phyloP scores from a whole-genome alignment of 92 coral and sea anemone genomes.

The Porites cylindrica region DNA sequence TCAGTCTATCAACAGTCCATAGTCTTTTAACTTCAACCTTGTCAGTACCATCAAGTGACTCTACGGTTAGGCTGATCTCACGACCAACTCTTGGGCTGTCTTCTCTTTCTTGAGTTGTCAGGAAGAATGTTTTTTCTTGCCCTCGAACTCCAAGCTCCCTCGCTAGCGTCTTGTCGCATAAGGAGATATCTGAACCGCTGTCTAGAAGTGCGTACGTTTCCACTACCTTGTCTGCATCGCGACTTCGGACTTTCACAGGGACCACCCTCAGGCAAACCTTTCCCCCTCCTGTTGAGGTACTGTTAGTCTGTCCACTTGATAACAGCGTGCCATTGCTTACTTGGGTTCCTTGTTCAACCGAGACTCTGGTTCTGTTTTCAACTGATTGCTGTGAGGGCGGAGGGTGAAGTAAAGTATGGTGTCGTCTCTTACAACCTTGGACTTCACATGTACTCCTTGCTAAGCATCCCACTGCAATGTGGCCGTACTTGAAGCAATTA shows the following conservation, averaged over 20 bases:
- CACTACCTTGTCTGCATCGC: background rate
- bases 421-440: conserved; percentile 13
- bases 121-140: conserved; percentile 9
- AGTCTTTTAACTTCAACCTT: conserved; percentile 29
- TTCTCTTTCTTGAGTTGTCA: conserved; percentile 59
- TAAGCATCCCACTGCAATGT: background rate
- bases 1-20: conserved; percentile 58
- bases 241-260: no score
- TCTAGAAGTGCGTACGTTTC: conserved; percentile 61
- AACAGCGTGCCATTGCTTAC: background rate
- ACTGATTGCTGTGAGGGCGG: background rate
- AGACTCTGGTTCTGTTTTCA: background rate
- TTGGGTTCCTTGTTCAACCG: background rate
- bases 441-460: conserved; percentile 3
- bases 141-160: conserved; percentile 46
- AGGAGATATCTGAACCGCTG: conserved; percentile 43
- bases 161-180: conserved; percentile 44
- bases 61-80: conserved; percentile 12
- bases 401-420: conserved; percentile 13
- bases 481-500: background rate
- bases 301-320: conserved; percentile 1
- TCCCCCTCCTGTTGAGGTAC: background rate
- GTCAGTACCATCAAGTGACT: conserved; percentile 45
- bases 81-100: conserved; percentile 41
- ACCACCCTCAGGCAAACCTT: no score